Evolutionary conservation across 2,113 vertebrate species (phyloP).

Genomic region (Lynx canadensis): DNA sequence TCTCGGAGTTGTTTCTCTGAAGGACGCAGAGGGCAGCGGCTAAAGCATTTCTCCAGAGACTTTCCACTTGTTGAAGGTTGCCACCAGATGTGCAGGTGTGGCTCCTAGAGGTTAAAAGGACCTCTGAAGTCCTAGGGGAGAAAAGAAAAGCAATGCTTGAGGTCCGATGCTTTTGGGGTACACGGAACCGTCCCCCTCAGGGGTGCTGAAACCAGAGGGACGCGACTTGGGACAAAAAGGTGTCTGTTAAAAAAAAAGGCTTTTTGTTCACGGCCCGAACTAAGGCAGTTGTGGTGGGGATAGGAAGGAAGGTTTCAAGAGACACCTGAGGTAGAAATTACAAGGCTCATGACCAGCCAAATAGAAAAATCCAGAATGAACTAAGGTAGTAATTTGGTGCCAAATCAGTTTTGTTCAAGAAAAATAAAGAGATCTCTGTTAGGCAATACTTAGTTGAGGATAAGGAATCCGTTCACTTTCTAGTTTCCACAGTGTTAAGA

Average conservation of each 20-base stretch:
- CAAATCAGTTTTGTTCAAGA: not conserved
- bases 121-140: not conserved
- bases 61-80: not conserved
- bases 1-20: constrained; percentile 9
- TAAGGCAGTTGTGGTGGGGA: not conserved
- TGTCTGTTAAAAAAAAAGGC: not conserved
- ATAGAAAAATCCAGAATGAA: constrained; percentile 25
- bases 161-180: not conserved
- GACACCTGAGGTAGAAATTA: not conserved
- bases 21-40: not conserved
- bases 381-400: not conserved
- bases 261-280: not conserved
- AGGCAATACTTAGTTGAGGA: not conserved
- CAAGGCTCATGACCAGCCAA: not conserved
- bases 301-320: not conserved
- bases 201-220: not conserved
- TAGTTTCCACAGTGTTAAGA: not conserved
- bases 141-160: constrained; percentile 9
- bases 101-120: not conserved
- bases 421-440: not conserved
- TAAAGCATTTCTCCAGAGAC: not conserved
- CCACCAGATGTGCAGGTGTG: not conserved
- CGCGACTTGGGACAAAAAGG: not conserved
- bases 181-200: not conserved
- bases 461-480: not conserved